Percentiles rank a stretch among this genome's conserved stretches.
Evolutionary conservation across 1,140 invertebrate genomes (phyloP).

Genomic region (Bombus ignitus): DNA sequence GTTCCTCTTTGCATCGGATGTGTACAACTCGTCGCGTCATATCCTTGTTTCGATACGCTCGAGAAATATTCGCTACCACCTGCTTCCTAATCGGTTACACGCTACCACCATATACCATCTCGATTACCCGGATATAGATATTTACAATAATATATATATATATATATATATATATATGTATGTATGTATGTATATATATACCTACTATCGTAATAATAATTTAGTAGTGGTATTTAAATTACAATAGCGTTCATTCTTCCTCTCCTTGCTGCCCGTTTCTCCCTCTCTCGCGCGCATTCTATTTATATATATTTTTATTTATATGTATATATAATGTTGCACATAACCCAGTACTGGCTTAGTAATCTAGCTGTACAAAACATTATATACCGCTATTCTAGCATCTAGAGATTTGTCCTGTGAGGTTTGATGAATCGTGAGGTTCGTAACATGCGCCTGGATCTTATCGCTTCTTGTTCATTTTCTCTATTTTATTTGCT

Average conservation of each 20-base stretch:
- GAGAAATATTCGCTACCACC: neutral
- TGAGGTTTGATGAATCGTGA: slow-evolving; percentile 77
- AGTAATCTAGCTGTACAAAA: slow-evolving; percentile 82
- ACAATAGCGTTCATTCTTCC: slow-evolving; percentile 76
- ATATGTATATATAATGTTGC: slow-evolving; percentile 79
- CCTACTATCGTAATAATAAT: slow-evolving; percentile 77
- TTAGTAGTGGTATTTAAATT: slow-evolving; percentile 80
- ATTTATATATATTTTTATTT: slow-evolving; percentile 69
- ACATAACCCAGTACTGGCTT: slow-evolving; percentile 82
- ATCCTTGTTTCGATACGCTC: neutral
- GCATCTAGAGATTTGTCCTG: slow-evolving; percentile 80
- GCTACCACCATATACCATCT: slow-evolving; percentile 47
- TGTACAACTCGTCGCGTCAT: neutral
- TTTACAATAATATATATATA: slow-evolving; percentile 76
- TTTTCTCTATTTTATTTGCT: slow-evolving; percentile 1
- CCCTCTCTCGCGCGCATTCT: neutral
- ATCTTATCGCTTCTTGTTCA: slow-evolving; percentile 26
- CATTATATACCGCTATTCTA: slow-evolving; percentile 81
- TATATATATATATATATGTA: no score
- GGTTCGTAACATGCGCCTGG: slow-evolving; percentile 49
- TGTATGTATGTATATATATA: slow-evolving; percentile 46
- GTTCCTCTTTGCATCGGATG: neutral
- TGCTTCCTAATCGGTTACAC: neutral
- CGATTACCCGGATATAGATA: slow-evolving; percentile 70
- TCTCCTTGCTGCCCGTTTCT: slow-evolving; percentile 39